A percentile compares a stretch with the other conserved stretches of the same genome.
These are phyloP conservation scores for Hipposideros larvatus DNA, from an alignment of 2,797 vertebrate genomes.

Conservation along the genomic window DNA sequence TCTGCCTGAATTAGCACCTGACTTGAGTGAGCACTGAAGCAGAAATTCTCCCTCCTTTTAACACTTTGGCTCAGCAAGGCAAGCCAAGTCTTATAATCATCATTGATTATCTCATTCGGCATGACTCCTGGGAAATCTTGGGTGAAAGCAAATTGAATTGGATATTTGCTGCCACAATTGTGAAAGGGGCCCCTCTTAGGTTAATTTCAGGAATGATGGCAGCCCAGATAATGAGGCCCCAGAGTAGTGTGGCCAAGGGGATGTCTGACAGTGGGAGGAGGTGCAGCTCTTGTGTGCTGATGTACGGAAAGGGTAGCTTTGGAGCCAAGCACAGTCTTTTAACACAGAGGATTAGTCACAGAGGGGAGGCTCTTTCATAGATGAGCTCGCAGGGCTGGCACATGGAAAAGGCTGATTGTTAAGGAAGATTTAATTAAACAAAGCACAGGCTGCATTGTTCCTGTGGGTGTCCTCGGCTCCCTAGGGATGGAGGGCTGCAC, in stretches of 20 bases:
- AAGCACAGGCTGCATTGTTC: constrained; percentile 48
- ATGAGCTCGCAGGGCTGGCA: background rate
- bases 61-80: constrained; percentile 70
- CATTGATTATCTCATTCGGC: constrained; percentile 84
- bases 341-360: constrained; percentile 69
- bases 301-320: constrained; percentile 50
- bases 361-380: constrained; percentile 54
- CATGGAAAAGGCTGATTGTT: constrained; percentile 45
- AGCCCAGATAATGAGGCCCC: constrained; percentile 63
- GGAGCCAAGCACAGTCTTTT: constrained; percentile 46
- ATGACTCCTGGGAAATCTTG: constrained; percentile 86
- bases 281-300: background rate
- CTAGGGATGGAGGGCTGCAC: background rate
- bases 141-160: constrained; percentile 83
- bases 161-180: constrained; percentile 76
- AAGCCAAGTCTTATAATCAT: constrained; percentile 80
- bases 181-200: constrained; percentile 66
- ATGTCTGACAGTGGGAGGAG: background rate
- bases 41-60: constrained; percentile 81
- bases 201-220: constrained; percentile 76
- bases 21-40: constrained; percentile 70
- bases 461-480: background rate
- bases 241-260: background rate
- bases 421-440: constrained; percentile 75
- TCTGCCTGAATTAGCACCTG: constrained; percentile 82